A percentile compares a stretch with the other conserved stretches of the same genome.
phyloP scores from a whole-genome alignment of 2,113 vertebrate genomes.

The Gambusia affinis region DNA sequence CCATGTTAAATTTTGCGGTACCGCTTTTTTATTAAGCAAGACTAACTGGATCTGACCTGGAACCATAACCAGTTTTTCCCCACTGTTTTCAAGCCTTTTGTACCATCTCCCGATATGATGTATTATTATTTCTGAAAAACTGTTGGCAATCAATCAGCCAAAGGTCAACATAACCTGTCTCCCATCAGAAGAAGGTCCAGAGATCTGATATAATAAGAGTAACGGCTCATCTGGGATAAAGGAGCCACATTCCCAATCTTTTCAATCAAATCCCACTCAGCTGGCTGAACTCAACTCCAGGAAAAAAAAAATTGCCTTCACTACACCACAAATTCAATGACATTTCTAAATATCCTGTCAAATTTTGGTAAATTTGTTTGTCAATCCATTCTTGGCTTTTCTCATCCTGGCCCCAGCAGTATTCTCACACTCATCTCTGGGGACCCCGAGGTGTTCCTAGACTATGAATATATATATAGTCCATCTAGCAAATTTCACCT shows the following conservation, averaged over 20 bases:
- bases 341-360: no score
- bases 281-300: no score
- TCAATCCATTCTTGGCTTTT: no score
- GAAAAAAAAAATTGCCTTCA: neutral
- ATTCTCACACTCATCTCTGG: no score
- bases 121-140: neutral
- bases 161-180: constrained; percentile 22
- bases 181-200: constrained; percentile 11
- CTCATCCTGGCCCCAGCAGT: no score
- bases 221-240: constrained; percentile 5
- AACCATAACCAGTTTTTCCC: neutral
- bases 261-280: neutral
- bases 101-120: neutral
- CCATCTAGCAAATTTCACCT: neutral
- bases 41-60: neutral
- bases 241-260: neutral
- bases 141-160: constrained; percentile 5
- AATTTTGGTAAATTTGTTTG: no score
- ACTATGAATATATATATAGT: no score
- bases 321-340: no score
- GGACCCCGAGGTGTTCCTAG: no score
- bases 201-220: constrained; percentile 15
- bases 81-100: neutral
- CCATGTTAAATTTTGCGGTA: neutral
- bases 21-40: neutral